Evolutionary conservation across 2,888 invertebrate genomes (phyloP).

Genomic region (Drosophila austrosaltans): DNA sequence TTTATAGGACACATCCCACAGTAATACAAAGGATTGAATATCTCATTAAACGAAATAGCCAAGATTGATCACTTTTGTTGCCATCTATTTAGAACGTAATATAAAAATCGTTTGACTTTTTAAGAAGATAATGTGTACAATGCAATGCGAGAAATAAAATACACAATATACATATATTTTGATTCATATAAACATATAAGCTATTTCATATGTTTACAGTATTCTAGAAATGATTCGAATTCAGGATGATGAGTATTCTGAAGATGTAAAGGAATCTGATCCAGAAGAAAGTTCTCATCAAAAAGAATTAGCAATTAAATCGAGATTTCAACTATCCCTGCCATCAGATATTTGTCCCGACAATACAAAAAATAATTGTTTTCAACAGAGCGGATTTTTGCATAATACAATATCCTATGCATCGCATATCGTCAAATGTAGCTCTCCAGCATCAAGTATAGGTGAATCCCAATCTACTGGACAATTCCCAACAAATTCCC

Average conservation of each 20-base stretch:
- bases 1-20: slow-evolving; percentile 2
- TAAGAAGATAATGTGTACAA: background rate
- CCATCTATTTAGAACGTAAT: too few relatives aligned
- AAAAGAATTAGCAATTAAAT: slow-evolving; percentile 53
- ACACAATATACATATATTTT: background rate
- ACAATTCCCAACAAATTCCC: slow-evolving; percentile 48
- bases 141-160: background rate
- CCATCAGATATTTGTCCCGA: slow-evolving; percentile 57
- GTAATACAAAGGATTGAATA: slow-evolving; percentile 1
- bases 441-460: slow-evolving; percentile 59
- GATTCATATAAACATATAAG: background rate
- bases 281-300: slow-evolving; percentile 43
- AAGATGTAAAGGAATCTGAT: slow-evolving; percentile 53
- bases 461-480: slow-evolving; percentile 54
- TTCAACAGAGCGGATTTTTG: slow-evolving; percentile 45
- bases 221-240: slow-evolving; percentile 52
- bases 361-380: slow-evolving; percentile 51
- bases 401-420: slow-evolving; percentile 52
- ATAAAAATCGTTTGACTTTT: too few relatives aligned
- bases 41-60: background rate
- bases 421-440: slow-evolving; percentile 56
- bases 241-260: slow-evolving; percentile 63
- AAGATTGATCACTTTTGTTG: background rate
- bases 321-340: slow-evolving; percentile 55
- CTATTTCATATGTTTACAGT: slow-evolving; percentile 34